phyloP scores from a whole-genome alignment of 2,888 invertebrate genomes.

The Ctenicera cuprea region DNA sequence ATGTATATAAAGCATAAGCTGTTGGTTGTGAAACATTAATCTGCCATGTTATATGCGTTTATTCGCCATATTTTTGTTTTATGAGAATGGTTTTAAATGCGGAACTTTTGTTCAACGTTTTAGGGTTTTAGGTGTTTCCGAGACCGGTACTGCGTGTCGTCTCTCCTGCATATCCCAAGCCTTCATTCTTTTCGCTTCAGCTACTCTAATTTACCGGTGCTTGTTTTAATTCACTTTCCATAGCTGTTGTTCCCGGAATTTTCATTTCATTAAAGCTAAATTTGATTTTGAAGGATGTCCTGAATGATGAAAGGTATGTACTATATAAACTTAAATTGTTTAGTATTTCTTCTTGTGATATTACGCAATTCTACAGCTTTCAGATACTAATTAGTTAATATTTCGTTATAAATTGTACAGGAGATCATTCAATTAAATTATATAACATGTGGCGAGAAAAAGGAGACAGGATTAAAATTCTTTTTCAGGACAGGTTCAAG shows the following conservation, averaged over 20 bases:
- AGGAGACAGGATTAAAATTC: too few relatives aligned
- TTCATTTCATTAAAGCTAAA: conserved; percentile 19
- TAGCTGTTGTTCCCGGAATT: conserved; percentile 15
- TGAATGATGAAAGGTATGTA: background rate
- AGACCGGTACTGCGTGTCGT: conserved; percentile 20
- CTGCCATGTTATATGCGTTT: conserved; percentile 17
- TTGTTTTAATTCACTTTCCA: conserved; percentile 30
- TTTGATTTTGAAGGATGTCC: background rate
- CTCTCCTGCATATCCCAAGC: conserved; percentile 10
- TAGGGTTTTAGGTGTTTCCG: conserved; percentile 17
- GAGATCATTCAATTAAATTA: too few relatives aligned
- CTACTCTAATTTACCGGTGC: conserved; percentile 22
- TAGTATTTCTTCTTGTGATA: too few relatives aligned
- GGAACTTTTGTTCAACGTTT: conserved; percentile 17
- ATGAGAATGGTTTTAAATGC: conserved; percentile 9
- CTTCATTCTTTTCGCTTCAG: conserved; percentile 28
- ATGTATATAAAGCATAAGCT: conserved; percentile 24
- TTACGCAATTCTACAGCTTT: too few relatives aligned
- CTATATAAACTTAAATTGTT: background rate
- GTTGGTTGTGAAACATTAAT: conserved; percentile 11
- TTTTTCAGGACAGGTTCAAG: too few relatives aligned
- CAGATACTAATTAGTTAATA: too few relatives aligned
- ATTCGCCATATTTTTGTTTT: conserved; percentile 15
- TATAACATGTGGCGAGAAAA: too few relatives aligned
- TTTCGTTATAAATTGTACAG: too few relatives aligned